phyloP scores from a whole-genome alignment of 1,140 invertebrate genomes.

The Trichoplusia ni region DNA sequence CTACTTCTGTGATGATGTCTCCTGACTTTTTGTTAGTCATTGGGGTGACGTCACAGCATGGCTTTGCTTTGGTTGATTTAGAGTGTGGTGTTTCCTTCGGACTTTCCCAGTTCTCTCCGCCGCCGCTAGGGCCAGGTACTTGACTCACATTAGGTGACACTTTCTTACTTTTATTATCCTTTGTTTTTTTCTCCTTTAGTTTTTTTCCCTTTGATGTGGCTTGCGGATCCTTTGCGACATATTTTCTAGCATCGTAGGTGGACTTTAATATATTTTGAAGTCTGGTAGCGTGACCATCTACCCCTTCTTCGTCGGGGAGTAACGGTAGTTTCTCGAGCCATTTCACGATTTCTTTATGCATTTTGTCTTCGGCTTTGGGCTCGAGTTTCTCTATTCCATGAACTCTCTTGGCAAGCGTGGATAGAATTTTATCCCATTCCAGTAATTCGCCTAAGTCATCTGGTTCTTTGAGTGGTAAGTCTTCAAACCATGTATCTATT shows the following conservation, averaged over 20 bases:
- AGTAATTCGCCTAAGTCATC: constrained; percentile 36
- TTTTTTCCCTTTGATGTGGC: neutral
- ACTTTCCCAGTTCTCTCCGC: neutral
- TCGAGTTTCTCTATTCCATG: constrained; percentile 47
- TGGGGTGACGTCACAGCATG: constrained; percentile 8
- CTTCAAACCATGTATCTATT: constrained; percentile 55
- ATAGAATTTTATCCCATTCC: constrained; percentile 50
- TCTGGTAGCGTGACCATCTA: constrained; percentile 38
- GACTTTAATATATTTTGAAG: constrained; percentile 42
- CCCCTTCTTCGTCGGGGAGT: constrained; percentile 29
- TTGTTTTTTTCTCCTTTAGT: constrained; percentile 8
- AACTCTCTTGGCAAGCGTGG: constrained; percentile 48
- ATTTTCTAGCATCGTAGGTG: constrained; percentile 39
- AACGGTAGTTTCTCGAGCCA: constrained; percentile 51
- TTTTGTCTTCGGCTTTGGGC: constrained; percentile 33
- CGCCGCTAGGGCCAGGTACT: constrained; percentile 35
- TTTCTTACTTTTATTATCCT: no score
- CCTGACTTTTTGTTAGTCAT: constrained; percentile 36
- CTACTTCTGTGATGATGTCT: constrained; percentile 46
- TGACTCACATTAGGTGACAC: constrained; percentile 36
- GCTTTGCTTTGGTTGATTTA: constrained; percentile 12
- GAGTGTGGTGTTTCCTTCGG: neutral
- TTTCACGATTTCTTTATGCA: constrained; percentile 52
- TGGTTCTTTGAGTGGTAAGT: constrained; percentile 42
- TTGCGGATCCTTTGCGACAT: constrained; percentile 12